Evolutionary conservation across 2,888 invertebrate genomes (phyloP), one percentile per base, ranked within the genome.

Genomic region (Hydriomena furcata): DNA sequence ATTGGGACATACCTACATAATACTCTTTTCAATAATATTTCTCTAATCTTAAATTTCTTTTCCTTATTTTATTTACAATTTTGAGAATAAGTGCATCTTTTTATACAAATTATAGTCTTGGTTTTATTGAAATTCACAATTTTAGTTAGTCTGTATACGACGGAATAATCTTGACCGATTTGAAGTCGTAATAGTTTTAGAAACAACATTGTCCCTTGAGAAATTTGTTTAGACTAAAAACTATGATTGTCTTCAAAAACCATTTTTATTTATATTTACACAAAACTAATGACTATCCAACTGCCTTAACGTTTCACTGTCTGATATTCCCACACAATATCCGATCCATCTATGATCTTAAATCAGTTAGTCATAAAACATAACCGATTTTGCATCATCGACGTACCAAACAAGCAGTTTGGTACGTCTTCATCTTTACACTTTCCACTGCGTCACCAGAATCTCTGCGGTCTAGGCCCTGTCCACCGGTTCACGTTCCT

Each of bases 371-470:
- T n/a, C n/a, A n/a, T n/a, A n/a, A 17, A 17, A 3, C 17, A 17
- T 4, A 4, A 17, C 4, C 4, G 17, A 17, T 17, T 4, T 17
- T 4, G 4, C 2, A 17, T 17, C 17, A 4, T 17, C 2, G 17
- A 17, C n/a, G n/a, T n/a, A n/a, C n/a, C n/a, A n/a, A n/a, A n/a
- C n/a, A n/a, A n/a, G n/a, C n/a, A n/a, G n/a, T n/a, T n/a, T n/a
- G n/a, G n/a, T n/a, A n/a, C n/a, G n/a, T n/a, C n/a, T n/a, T n/a
- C n/a, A n/a, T n/a, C n/a, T n/a, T n/a, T n/a, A 30, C 11, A 30
- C 5, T 20, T 8, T n/a, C 51, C 55, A 52, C 47, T 52, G 48
- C 17, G 66, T 88, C 87, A 90, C 89, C 89, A 92, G 75, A 92
- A 76, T 71, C 91, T 66, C 69, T 81, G 63, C 49, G 84, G 65